These are phyloP conservation scores for Drosophila tani DNA, from an alignment of 1,140 invertebrate genomes.

Conservation along the genomic window DNA sequence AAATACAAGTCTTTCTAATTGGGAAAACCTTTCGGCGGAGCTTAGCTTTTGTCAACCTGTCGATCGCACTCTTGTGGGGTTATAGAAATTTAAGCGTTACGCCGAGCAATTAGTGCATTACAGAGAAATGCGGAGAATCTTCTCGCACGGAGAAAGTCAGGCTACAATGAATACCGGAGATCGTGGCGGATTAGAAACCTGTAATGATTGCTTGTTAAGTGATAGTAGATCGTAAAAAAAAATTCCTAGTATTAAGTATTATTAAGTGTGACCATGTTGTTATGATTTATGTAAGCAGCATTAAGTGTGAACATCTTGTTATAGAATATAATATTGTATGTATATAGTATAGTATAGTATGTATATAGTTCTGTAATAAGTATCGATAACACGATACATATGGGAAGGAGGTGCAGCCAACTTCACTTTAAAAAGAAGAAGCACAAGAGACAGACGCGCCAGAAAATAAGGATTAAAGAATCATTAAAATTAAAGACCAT, in stretches of 20 bases:
- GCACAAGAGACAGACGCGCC: too few relatives aligned
- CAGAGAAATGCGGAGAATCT: conserved; percentile 46
- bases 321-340: too few relatives aligned
- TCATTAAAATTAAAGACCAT: too few relatives aligned
- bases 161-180: conserved; percentile 5
- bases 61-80: conserved; percentile 18
- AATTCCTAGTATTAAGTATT: not conserved
- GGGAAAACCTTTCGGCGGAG: conserved; percentile 36
- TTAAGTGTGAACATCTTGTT: too few relatives aligned
- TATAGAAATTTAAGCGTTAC: conserved; percentile 47
- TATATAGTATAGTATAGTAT: too few relatives aligned
- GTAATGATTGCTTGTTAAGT: not conserved
- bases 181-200: conserved; percentile 19
- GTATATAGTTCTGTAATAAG: too few relatives aligned
- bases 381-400: too few relatives aligned
- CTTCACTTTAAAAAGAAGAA: too few relatives aligned
- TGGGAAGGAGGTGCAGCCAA: too few relatives aligned
- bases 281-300: too few relatives aligned
- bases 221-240: not conserved
- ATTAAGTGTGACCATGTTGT: too few relatives aligned
- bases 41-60: conserved; percentile 53
- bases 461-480: too few relatives aligned
- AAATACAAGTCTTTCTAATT: conserved; percentile 57
- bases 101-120: conserved; percentile 56
- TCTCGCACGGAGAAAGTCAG: conserved; percentile 38